Percentiles rank a stretch among this genome's conserved stretches.
phyloP scores from a whole-genome alignment of 2,888 invertebrate genomes.

The Agriopis aurantiaria region DNA sequence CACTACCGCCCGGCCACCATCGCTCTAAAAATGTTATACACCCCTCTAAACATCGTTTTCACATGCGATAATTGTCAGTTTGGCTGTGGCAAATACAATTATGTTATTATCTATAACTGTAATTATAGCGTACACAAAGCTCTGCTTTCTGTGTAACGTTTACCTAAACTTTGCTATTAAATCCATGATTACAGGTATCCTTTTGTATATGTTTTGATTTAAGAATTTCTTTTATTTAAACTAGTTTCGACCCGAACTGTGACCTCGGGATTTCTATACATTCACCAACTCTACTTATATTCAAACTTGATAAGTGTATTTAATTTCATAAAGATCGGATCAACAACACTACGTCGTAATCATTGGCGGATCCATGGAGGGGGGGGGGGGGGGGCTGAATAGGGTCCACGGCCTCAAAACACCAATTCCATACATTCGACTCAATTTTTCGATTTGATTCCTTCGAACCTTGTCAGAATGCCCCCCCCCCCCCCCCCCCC shows the following conservation, averaged over 20 bases:
- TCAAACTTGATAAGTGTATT: too few species aligned
- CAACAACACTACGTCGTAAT: too few species aligned
- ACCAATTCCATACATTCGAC: too few species aligned
- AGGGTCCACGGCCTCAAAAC: too few species aligned
- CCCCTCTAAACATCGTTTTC: slow-evolving; percentile 1
- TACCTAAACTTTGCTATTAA: slow-evolving; percentile 11
- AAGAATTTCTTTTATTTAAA: neutral
- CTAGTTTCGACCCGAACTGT: neutral
- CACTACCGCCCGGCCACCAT: too few species aligned
- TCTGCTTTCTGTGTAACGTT: slow-evolving; percentile 18
- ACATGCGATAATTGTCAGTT: slow-evolving; percentile 56
- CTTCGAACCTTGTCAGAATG: too few species aligned
- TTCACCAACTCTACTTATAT: too few species aligned
- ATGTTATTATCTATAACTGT: slow-evolving; percentile 59
- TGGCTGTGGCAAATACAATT: slow-evolving; percentile 64
- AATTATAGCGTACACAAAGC: slow-evolving; percentile 43
- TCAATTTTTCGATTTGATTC: too few species aligned
- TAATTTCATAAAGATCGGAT: too few species aligned
- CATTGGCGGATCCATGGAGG: too few species aligned
- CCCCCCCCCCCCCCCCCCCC: too few species aligned
- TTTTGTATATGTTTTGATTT: slow-evolving; percentile 9
- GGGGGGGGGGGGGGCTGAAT: too few species aligned
- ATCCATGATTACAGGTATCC: slow-evolving; percentile 4
- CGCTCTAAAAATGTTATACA: slow-evolving; percentile 30
- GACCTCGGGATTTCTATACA: neutral